Evolutionary conservation across 2,888 invertebrate genomes (phyloP).

Genomic region (Zhuqinia jingwanae): DNA sequence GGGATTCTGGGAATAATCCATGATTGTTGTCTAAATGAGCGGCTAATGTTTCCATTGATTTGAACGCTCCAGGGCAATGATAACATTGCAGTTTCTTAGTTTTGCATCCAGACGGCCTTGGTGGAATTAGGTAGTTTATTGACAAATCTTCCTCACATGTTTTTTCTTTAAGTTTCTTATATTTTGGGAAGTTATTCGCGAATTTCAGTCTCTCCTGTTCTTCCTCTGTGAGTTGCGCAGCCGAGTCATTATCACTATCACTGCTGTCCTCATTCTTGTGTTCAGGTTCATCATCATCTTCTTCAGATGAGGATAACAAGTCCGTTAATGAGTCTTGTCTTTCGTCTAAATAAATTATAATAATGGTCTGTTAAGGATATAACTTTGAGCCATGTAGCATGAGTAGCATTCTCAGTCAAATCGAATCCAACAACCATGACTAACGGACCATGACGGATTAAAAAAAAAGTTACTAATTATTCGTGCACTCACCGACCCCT

Average conservation of each 20-base stretch:
- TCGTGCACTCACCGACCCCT: too few species aligned
- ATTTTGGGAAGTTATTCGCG: background rate
- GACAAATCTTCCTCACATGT: background rate
- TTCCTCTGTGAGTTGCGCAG: background rate
- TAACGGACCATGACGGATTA: too few species aligned
- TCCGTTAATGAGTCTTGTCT: background rate
- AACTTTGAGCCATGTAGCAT: too few species aligned
- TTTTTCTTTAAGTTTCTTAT: background rate
- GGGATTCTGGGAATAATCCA: background rate
- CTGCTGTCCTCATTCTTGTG: background rate
- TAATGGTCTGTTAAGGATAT: too few species aligned
- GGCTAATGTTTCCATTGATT: slow-evolving; percentile 5
- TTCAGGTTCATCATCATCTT: background rate
- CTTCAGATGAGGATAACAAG: background rate
- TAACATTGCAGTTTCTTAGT: slow-evolving; percentile 5
- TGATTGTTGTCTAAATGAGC: slow-evolving; percentile 39
- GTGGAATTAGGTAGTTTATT: slow-evolving; percentile 14
- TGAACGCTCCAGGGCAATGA: slow-evolving; percentile 43
- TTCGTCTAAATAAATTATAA: too few species aligned
- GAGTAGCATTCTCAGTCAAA: too few species aligned
- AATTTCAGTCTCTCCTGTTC: background rate
- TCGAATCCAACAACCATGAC: too few species aligned
- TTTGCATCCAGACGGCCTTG: background rate
- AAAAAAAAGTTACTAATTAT: too few species aligned
- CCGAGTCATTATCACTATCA: background rate